phyloP scores from a whole-genome alignment of 1,140 invertebrate species.

The Sycobia sp. region DNA sequence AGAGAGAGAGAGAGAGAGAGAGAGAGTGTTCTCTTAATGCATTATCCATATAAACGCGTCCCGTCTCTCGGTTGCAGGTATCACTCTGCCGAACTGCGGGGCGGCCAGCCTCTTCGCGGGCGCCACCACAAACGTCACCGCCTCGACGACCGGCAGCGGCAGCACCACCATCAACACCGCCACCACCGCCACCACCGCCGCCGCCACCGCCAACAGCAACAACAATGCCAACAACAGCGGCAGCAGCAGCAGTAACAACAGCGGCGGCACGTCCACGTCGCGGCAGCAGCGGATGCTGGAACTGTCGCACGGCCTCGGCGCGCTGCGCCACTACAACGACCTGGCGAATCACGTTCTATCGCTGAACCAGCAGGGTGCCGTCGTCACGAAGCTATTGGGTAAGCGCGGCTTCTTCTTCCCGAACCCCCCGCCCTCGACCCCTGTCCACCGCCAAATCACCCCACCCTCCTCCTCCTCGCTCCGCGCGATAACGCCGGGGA shows the following conservation, averaged over 20 bases:
- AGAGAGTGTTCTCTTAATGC: too few relatives aligned
- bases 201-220: too few relatives aligned
- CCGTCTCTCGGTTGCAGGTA: conserved; percentile 44
- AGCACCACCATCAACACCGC: neutral
- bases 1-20: neutral
- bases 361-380: conserved; percentile 71
- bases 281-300: conserved; percentile 67
- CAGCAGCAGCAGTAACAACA: neutral
- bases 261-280: conserved; percentile 34
- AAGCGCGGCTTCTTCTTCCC: conserved; percentile 38
- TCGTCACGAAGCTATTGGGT: conserved; percentile 72
- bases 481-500: too few relatives aligned
- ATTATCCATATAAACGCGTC: too few relatives aligned
- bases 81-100: conserved; percentile 53
- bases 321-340: conserved; percentile 71
- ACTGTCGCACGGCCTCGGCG: conserved; percentile 67
- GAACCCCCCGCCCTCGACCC: neutral
- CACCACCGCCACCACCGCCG: too few relatives aligned
- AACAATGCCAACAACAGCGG: conserved; percentile 19
- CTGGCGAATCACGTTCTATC: conserved; percentile 73
- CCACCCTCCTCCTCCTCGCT: neutral
- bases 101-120: conserved; percentile 50
- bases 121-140: too few relatives aligned
- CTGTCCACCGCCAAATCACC: too few relatives aligned
- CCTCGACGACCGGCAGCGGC: neutral